Conservation (phyloP, 2,113 vertebrate species). For the Gavia stellata region DNA sequence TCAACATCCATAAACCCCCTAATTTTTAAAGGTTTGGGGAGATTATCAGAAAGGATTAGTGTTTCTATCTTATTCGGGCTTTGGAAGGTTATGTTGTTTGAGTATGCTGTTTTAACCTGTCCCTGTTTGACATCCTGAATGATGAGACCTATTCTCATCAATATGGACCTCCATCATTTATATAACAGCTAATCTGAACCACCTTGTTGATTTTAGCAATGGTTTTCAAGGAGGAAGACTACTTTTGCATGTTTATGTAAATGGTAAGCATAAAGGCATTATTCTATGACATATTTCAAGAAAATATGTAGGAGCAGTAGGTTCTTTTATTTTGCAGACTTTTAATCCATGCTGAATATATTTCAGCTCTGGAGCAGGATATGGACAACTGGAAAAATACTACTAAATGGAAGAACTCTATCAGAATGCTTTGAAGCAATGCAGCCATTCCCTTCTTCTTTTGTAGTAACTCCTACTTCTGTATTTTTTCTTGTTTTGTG, state of each 20-base stretch:
- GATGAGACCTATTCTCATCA: neutral
- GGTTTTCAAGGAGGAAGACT: neutral
- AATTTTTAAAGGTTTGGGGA: neutral
- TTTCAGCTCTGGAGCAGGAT: neutral
- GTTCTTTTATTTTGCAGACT: neutral
- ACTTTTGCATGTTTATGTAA: neutral
- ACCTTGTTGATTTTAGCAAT: neutral
- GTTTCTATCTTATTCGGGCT: neutral
- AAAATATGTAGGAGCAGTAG: neutral
- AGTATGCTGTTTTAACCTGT: neutral
- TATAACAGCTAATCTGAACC: neutral
- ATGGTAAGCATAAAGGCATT: neutral
- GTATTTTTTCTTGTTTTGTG: neutral
- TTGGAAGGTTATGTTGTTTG: neutral
- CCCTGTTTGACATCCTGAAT: neutral
- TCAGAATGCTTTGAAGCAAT: neutral
- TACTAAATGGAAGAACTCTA: neutral
- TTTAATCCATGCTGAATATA: neutral
- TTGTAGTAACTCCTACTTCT: neutral
- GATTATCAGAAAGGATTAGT: neutral
- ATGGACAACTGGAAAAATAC: neutral
- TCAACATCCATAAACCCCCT: neutral
- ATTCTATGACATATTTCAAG: neutral
- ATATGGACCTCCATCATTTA: neutral
- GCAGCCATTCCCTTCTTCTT: neutral